phyloP scores from a whole-genome alignment of 2,888 invertebrate genomes.

The Nemoura dubitans region DNA sequence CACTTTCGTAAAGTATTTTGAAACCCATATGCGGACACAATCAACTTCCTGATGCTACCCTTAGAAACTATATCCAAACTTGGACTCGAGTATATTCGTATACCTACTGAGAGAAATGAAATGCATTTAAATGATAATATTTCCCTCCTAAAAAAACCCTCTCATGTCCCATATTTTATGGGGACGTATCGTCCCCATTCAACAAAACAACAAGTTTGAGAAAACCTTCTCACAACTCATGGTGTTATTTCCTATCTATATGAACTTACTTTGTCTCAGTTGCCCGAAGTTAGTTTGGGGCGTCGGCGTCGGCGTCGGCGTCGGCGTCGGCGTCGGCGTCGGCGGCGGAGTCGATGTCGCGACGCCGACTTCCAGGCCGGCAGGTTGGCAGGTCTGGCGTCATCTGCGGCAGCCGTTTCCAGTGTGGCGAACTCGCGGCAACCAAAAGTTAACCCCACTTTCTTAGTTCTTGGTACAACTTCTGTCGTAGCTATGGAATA shows the following conservation, averaged over 20 bases:
- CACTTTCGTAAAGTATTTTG: too few relatives aligned
- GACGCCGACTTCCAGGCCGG: background rate
- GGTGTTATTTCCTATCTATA: background rate
- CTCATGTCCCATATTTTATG: background rate
- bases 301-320: too few relatives aligned
- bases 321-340: too few relatives aligned
- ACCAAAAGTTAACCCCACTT: slow-evolving; percentile 49
- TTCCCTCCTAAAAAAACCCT: too few relatives aligned
- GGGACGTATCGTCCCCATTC: background rate
- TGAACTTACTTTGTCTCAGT: slow-evolving; percentile 16
- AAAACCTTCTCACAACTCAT: slow-evolving; percentile 1
- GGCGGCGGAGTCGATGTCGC: too few relatives aligned
- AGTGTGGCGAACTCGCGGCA: slow-evolving; percentile 48
- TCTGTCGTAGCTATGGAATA: slow-evolving; percentile 16
- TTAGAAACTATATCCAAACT: too few relatives aligned
- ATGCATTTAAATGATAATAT: too few relatives aligned
- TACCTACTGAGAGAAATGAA: too few relatives aligned
- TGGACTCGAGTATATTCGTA: too few relatives aligned
- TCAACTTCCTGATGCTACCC: too few relatives aligned
- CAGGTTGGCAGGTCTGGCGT: slow-evolving; percentile 45
- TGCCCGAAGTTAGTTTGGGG: slow-evolving; percentile 19
- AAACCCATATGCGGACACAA: too few relatives aligned
- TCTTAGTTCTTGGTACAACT: slow-evolving; percentile 42
- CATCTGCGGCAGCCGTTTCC: slow-evolving; percentile 48
- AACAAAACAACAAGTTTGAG: background rate